Evolutionary conservation across 2,888 invertebrate genomes (phyloP).

Genomic region (Coremacera marginata): DNA sequence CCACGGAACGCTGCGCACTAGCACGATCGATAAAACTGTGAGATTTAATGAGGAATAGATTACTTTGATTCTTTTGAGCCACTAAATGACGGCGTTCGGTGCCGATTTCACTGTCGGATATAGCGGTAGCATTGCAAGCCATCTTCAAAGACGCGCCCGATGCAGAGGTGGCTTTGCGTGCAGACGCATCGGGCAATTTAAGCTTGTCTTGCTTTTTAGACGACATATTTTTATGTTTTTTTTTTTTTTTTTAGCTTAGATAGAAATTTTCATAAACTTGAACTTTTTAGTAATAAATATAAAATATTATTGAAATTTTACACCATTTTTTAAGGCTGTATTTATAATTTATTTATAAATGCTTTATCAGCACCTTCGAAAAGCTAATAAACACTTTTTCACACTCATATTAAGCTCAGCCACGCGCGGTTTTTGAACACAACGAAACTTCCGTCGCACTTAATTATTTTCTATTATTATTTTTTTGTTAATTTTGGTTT

Average conservation of each 20-base stretch:
- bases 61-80: constrained; percentile 48
- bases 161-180: background rate
- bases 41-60: constrained; percentile 51
- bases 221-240: no score
- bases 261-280: background rate
- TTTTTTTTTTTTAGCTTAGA: no score
- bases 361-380: no score
- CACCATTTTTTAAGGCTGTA: background rate
- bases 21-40: constrained; percentile 50
- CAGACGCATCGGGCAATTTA: background rate
- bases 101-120: constrained; percentile 16
- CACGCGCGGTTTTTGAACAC: no score
- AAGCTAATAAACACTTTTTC: no score
- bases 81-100: constrained; percentile 28
- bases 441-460: no score
- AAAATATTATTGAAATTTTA: background rate
- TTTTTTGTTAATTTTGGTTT: background rate
- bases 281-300: background rate
- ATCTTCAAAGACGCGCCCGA: background rate
- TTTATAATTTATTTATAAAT: background rate
- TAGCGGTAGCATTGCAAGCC: constrained; percentile 38
- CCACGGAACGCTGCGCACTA: constrained; percentile 7
- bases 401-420: no score
- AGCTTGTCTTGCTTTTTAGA: constrained; percentile 34
- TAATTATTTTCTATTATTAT: background rate